These are phyloP conservation scores for Schlechtendalia chinensis DNA, from an alignment of 1,140 invertebrate species.

Conservation along the genomic window DNA sequence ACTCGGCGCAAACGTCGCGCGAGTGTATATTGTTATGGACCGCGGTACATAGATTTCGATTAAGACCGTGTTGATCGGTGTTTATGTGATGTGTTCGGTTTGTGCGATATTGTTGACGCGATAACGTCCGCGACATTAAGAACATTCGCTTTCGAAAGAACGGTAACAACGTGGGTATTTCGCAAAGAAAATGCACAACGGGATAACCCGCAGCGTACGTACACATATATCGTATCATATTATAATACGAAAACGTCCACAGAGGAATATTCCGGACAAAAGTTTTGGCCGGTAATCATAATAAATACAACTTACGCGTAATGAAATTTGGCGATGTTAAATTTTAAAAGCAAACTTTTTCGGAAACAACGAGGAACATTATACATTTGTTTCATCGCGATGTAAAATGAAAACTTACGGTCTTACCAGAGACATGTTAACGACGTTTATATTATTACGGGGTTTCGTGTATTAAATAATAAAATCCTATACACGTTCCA, in stretches of 20 bases:
- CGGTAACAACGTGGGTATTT: background rate
- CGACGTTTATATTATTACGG: constrained; percentile 15
- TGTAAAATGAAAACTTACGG: constrained; percentile 24
- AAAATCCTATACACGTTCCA: too few species aligned
- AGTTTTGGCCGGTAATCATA: constrained; percentile 34
- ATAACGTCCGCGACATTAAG: constrained; percentile 9
- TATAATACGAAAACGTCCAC: constrained; percentile 14
- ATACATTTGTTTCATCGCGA: constrained; percentile 14
- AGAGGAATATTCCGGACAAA: constrained; percentile 29
- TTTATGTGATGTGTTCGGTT: background rate
- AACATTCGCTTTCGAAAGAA: background rate
- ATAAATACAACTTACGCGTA: constrained; percentile 31
- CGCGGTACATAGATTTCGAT: background rate
- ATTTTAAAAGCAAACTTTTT: constrained; percentile 35
- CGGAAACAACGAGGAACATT: constrained; percentile 17
- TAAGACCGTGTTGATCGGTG: background rate
- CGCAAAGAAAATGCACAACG: background rate
- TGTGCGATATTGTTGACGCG: background rate
- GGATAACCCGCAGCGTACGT: background rate
- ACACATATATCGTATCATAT: background rate
- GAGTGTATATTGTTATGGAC: too few species aligned
- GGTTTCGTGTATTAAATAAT: background rate
- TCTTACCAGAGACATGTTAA: constrained; percentile 1
- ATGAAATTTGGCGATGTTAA: constrained; percentile 25
- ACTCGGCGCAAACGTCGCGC: too few species aligned